Base-by-base conservation (phyloP, 2,888 invertebrate species). In the Drosophila diplacantha region DNA sequence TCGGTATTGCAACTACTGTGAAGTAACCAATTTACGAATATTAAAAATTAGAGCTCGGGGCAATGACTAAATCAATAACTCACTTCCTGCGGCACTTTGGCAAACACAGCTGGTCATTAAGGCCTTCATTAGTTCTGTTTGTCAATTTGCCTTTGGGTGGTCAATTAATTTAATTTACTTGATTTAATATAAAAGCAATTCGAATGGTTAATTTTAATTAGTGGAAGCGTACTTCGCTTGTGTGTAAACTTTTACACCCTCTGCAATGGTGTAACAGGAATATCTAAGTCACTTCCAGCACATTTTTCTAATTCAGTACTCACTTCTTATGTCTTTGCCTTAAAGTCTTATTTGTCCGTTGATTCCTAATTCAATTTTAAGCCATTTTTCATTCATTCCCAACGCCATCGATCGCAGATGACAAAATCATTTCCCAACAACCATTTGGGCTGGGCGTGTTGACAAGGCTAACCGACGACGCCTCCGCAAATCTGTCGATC, bases 11-110 rank as follows among this genome's bases (percentile, higher is more conserved):
- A n/a, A n/a, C 43, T 24, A 22, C 58, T 37, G 35, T 29, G 54
- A 43, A 47, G 49, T 52, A 66, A 65, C 59, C 56, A 70, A 73
- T 70, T 58, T 73, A 34, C 43, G 32, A 62, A 73, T 67, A 71
- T 70, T 61, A 31, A 66, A 69, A 67, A 61, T 49, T 50, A 63
- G 44, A 47, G 50, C 65, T 49, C 8, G 52, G 14, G 47, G 56
- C 62, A 67, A 75, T 75, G 72, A 64, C 64, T 61, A 64, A 72
- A 72, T 74, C 75, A 57, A 72, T 74, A 72, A 74, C 61, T 61
- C 55, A 69, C 72, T 70, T 72, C 68, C 64, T 60, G 67, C 51
- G 59, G 64, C 49, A 50, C 50, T 50, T 60, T 65, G 31, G 22
- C 61, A 60, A 58, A 56, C 24, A 14, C 31, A 71, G 44, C 61